phyloP scores from a whole-genome alignment of 1,140 invertebrate genomes.

The Drosophila truncata region DNA sequence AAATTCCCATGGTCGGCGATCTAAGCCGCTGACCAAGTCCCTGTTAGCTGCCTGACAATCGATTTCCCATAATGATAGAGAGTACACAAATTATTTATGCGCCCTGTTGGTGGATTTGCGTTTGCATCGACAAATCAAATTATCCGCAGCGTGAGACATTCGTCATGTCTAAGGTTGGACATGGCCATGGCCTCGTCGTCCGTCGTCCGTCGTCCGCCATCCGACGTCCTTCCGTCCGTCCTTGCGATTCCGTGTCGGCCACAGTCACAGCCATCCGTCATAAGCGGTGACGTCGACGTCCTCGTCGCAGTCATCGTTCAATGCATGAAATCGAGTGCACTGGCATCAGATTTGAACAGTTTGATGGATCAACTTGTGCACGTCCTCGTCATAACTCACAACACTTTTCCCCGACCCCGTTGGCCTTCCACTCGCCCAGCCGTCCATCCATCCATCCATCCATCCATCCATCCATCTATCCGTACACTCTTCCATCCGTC shows the following conservation, averaged over 20 bases:
- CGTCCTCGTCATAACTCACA: slow-evolving; percentile 81
- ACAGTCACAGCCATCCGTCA: slow-evolving; percentile 79
- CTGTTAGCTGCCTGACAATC: slow-evolving; percentile 11
- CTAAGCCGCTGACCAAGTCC: slow-evolving; percentile 20
- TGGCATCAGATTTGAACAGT: slow-evolving; percentile 79
- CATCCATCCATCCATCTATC: slow-evolving; percentile 4
- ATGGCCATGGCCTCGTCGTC: slow-evolving; percentile 13
- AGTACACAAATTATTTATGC: slow-evolving; percentile 29
- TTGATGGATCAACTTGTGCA: slow-evolving; percentile 82
- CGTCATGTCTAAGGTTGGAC: slow-evolving; percentile 57
- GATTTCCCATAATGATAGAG: slow-evolving; percentile 53
- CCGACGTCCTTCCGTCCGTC: slow-evolving; percentile 27
- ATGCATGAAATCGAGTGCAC: slow-evolving; percentile 67
- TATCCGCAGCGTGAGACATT: slow-evolving; percentile 70
- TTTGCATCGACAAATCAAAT: slow-evolving; percentile 72
- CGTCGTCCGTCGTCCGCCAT: not conserved
- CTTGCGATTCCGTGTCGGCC: slow-evolving; percentile 57
- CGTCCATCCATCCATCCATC: slow-evolving; percentile 9
- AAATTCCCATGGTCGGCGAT: slow-evolving; percentile 20
- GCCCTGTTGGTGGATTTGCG: slow-evolving; percentile 56
- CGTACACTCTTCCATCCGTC: slow-evolving; percentile 11
- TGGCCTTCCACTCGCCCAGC: slow-evolving; percentile 21
- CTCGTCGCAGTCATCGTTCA: slow-evolving; percentile 62
- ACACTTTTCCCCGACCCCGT: slow-evolving; percentile 58
- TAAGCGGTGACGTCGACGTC: slow-evolving; percentile 64